Evolutionary conservation across 2,888 invertebrate genomes (phyloP).

Genomic region (Eristalis arbustorum): DNA sequence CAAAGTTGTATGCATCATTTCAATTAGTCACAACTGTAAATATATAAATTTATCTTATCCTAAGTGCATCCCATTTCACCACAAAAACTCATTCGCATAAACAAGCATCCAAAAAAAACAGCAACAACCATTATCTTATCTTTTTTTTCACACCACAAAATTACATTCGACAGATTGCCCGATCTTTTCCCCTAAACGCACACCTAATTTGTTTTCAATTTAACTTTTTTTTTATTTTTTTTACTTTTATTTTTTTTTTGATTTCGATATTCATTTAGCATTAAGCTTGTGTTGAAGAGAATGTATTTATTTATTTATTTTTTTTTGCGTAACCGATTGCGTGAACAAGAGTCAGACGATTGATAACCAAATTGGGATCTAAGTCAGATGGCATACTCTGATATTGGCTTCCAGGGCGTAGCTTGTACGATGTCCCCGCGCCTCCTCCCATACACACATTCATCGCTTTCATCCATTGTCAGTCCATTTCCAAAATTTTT

Average conservation of each 20-base stretch:
- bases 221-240: conserved; percentile 22
- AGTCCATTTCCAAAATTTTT: conserved; percentile 25
- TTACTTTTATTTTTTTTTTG: conserved; percentile 10
- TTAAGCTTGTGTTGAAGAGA: conserved; percentile 74
- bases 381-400: conserved; percentile 67
- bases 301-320: conserved; percentile 50
- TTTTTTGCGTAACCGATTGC: conserved; percentile 4
- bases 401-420: conserved; percentile 53
- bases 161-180: conserved; percentile 37
- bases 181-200: conserved; percentile 37
- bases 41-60: conserved; percentile 21
- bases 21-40: conserved; percentile 18
- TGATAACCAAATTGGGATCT: conserved; percentile 46
- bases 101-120: conserved; percentile 33
- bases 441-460: not conserved
- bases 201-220: conserved; percentile 29
- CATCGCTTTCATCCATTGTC: conserved; percentile 48
- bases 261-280: conserved; percentile 71
- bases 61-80: conserved; percentile 53
- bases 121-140: not conserved
- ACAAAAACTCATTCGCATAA: conserved; percentile 24
- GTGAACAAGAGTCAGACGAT: conserved; percentile 7
- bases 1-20: conserved; percentile 7
- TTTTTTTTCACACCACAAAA: conserved; percentile 6
- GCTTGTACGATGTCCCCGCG: conserved; percentile 15